Evolutionary conservation across 2,113 vertebrate species (phyloP), one percentile per base, ranked within the genome.

Genomic region (Lasiurus borealis): DNA sequence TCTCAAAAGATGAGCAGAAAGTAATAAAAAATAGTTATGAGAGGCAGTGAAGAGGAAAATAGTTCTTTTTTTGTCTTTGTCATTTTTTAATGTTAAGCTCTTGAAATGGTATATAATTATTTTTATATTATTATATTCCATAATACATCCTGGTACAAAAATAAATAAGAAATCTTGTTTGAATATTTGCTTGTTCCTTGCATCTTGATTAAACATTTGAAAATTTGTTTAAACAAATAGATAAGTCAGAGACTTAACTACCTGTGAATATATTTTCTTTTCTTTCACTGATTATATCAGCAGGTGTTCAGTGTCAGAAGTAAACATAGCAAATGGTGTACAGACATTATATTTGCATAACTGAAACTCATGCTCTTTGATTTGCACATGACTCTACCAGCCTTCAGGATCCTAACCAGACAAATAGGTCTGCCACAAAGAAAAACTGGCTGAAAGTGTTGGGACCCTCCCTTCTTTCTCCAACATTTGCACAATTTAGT

Each of bases 301-400:
- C 93, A 97, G 93, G 91, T 96, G 92, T 95, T 96, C 95, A 52
- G 10, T 77, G 64, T 76, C 85, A 64, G 48, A 81, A 75, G 66
- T 86, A 94, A 85, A 89, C 59, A 76, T 50, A 91, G 54, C 69
- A 95, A 16, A 84, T 85, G 76, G 14, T 73, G 34, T 87, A 52
- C 76, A 66, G 77, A 72, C 12, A 73, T 71, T 68, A 15, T 73
- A 97, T 96, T 97, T 97, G 96, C 87, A 91, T 96, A 96, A 96
- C 93, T 96, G 95, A 97, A 96, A 95, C 52, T 73, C 40, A 15
- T 89, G 73, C 83, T 52, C 83, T 91, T 93, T 66, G 64, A 89
- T 96, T 96, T 95, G 48, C 83, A 76, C 57, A 16, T 91, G 84
- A 62, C 46, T 57, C 69, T 57, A 14, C 46, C 75, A 89, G 77